Base-by-base conservation (phyloP, 2,113 vertebrate species). In the Zonotrichia leucophrys region DNA sequence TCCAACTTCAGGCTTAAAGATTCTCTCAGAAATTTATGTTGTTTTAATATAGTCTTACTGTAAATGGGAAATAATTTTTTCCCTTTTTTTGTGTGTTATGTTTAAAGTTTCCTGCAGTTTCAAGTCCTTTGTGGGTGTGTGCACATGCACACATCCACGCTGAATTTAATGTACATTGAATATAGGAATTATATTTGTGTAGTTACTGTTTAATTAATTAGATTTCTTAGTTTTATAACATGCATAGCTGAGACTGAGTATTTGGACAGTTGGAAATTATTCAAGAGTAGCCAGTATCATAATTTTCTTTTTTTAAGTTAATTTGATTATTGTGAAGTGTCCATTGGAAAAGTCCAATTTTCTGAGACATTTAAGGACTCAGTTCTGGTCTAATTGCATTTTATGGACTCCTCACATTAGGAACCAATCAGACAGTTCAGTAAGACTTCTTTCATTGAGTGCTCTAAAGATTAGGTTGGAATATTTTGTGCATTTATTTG, bases 71-170 rank as follows among this genome's bases (percentile, higher is more conserved):
- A 24, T 19, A 20, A 4, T 53, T 42, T 20, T 44, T 80, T 56
- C 35, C 33, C 6, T 7, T 46, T 78, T 50, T 69, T 53, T 63
- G 15, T 46, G 5, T 63, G 8, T 60, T 74, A 21, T 17, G 17
- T 46, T 87, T 62, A 31, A 60, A 25, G 46, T 53, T 76, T 55
- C 41, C 33, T 86, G n/a, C 17, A 44, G 13, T 88, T 90, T 76
- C 1, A 2, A 66, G 28, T 63, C 27, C 13, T 92, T 60, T 85
- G 6, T 67, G 33, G n/a, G 5, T 31, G 5, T 68, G 30, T 63
- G 41, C 12, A 47, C 1, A 5, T 19, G 50, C 17, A 5, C 15
- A 22, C 1, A 3, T 6, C 1, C 7, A 11, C 50, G 35, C 35
- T 35, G 42, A 75, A 52, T 62, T 72, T 44, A 52, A 14, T 83